A percentile compares a stretch with the other conserved stretches of the same genome.
Evolutionary conservation across 1,140 invertebrate genomes (phyloP).

Genomic region (Gryllus bimaculatus): DNA sequence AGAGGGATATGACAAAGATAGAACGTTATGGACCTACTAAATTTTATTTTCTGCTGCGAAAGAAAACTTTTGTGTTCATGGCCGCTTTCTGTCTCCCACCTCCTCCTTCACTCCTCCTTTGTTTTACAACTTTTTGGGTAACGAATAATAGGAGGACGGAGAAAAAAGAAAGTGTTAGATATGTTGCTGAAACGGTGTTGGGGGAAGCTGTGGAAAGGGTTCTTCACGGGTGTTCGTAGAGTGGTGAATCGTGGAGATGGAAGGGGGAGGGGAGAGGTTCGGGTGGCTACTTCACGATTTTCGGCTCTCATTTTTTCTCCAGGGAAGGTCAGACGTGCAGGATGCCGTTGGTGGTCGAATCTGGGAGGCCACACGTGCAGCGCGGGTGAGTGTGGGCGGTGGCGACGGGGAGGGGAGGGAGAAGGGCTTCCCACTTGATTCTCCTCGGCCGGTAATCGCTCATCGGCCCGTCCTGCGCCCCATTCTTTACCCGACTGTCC

Average conservation of each 20-base stretch:
- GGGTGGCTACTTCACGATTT: background rate
- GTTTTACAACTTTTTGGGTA: background rate
- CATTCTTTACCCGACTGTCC: background rate
- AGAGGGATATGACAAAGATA: background rate
- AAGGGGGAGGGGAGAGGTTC: background rate
- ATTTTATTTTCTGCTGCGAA: constrained; percentile 5
- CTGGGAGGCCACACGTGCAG: background rate
- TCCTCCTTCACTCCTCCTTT: background rate
- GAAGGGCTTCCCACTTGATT: background rate
- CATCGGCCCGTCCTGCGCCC: background rate
- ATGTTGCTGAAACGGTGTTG: background rate
- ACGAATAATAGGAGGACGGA: background rate
- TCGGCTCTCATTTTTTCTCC: background rate
- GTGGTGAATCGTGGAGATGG: background rate
- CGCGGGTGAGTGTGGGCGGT: no score
- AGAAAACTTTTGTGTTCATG: background rate
- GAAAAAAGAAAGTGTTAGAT: constrained; percentile 1
- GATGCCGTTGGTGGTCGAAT: background rate
- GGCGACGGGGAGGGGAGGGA: background rate
- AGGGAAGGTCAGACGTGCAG: background rate
- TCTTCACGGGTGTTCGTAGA: no score
- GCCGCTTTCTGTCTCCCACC: background rate
- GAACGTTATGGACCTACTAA: background rate
- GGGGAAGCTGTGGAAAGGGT: no score
- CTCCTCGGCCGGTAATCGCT: background rate